Evolutionary conservation across 2,888 invertebrate genomes (phyloP).

Genomic region (Hyposoter didymator): DNA sequence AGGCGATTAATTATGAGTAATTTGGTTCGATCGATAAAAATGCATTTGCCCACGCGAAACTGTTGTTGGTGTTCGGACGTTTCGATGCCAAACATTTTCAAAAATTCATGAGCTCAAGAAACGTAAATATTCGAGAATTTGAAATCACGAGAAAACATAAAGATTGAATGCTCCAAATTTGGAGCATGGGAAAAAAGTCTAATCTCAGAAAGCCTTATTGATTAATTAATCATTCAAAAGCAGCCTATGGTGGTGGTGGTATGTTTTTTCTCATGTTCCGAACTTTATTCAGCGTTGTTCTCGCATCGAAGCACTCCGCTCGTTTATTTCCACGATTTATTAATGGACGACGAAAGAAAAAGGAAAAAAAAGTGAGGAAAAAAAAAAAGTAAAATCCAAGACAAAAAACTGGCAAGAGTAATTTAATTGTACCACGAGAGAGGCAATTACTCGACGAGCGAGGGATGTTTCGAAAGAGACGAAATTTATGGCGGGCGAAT

Average conservation of each 20-base stretch:
- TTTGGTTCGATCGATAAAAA: background rate
- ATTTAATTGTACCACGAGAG: constrained; percentile 25
- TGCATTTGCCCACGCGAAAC: background rate
- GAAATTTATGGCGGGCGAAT: constrained; percentile 27
- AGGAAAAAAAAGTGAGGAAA: background rate
- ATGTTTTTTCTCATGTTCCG: constrained; percentile 1
- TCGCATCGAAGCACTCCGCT: background rate
- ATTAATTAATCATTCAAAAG: constrained; percentile 30
- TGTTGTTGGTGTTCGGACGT: background rate
- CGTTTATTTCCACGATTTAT: constrained; percentile 42
- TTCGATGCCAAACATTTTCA: background rate
- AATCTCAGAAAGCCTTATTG: constrained; percentile 5
- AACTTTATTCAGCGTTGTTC: constrained; percentile 44
- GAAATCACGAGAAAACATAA: no score
- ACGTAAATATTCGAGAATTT: background rate
- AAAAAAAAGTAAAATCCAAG: background rate
- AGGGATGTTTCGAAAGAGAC: background rate
- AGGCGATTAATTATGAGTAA: constrained; percentile 29
- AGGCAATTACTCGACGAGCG: constrained; percentile 8
- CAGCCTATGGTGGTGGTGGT: background rate
- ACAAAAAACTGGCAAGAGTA: constrained; percentile 15
- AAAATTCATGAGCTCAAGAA: constrained; percentile 1
- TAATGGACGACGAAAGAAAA: constrained; percentile 12
- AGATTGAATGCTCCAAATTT: background rate
- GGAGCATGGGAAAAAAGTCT: background rate